These are phyloP conservation scores for Microplitis mediator DNA, from an alignment of 1,140 invertebrate species.

Conservation along the genomic window DNA sequence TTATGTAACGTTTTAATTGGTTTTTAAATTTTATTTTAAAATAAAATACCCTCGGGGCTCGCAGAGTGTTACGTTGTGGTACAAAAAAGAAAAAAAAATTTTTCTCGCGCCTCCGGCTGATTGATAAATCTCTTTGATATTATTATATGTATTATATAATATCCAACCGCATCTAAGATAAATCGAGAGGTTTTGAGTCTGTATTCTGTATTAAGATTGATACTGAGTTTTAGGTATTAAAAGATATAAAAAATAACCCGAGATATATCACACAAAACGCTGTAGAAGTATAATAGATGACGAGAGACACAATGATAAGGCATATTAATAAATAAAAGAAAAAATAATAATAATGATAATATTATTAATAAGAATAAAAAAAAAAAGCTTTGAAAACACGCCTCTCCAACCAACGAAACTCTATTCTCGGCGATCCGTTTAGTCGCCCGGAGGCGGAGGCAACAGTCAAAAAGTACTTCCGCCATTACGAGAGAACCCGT, in stretches of 20 bases:
- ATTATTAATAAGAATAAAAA: background rate
- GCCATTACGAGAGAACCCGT: slow-evolving; percentile 23
- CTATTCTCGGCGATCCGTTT: slow-evolving; percentile 27
- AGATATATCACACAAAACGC: too few species aligned
- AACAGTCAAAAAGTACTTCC: slow-evolving; percentile 32
- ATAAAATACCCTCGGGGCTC: background rate
- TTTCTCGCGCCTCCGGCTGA: slow-evolving; percentile 36
- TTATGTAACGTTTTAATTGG: too few species aligned
- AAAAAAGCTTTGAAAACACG: slow-evolving; percentile 13
- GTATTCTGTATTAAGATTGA: too few species aligned
- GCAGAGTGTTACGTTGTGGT: background rate
- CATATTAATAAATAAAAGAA: background rate
- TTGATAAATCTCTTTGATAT: slow-evolving; percentile 47
- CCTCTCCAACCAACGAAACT: background rate
- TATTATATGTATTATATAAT: background rate
- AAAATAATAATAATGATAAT: slow-evolving; percentile 1
- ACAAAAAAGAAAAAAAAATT: slow-evolving; percentile 36
- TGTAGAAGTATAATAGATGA: too few species aligned
- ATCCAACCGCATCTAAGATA: slow-evolving; percentile 27
- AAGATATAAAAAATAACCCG: too few species aligned
- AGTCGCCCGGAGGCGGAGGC: background rate
- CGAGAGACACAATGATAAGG: too few species aligned
- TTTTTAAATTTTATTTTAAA: background rate
- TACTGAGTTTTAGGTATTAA: too few species aligned
- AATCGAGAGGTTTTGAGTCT: too few species aligned